These are phyloP conservation scores for Poeciliopsis retropinna DNA, from an alignment of 2,113 vertebrate species.

Conservation along the genomic window DNA sequence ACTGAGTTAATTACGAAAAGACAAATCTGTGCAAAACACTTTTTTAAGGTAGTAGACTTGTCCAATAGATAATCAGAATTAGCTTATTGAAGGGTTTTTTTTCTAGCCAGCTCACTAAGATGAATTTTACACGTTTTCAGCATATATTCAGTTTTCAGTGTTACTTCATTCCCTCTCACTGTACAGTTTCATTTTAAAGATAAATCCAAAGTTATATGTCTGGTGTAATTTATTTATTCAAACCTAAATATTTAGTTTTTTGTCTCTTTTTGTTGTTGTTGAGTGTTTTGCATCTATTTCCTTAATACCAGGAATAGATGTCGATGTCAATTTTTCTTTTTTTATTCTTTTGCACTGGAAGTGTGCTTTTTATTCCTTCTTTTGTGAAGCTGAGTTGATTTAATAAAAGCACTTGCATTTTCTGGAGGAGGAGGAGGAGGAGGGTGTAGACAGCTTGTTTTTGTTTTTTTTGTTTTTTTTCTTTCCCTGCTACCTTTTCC, in stretches of 20 bases:
- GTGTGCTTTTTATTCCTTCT: slow-evolving; percentile 46
- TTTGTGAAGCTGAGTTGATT: slow-evolving; percentile 41
- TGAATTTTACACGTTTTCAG: slow-evolving; percentile 17
- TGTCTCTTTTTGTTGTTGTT: slow-evolving; percentile 13
- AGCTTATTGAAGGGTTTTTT: not conserved
- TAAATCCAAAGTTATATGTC: slow-evolving; percentile 17
- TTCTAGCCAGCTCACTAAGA: not conserved
- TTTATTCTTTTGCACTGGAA: slow-evolving; percentile 70
- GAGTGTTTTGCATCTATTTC: slow-evolving; percentile 64
- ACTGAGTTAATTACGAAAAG: not conserved
- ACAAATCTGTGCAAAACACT: not conserved
- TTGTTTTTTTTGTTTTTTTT: slow-evolving; percentile 24
- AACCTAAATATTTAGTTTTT: slow-evolving; percentile 28
- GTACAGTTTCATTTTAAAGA: slow-evolving; percentile 11
- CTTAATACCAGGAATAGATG: slow-evolving; percentile 59
- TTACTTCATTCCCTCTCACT: not conserved
- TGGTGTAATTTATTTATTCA: slow-evolving; percentile 16
- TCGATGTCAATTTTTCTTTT: slow-evolving; percentile 49
- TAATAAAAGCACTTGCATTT: slow-evolving; percentile 31
- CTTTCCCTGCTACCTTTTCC: slow-evolving; percentile 2
- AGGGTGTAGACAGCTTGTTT: slow-evolving; percentile 23
- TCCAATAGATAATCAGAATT: not conserved
- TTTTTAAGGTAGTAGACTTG: not conserved
- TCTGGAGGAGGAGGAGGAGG: slow-evolving; percentile 2
- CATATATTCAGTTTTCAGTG: not conserved